Evolutionary conservation across 23 tunicate genomes (phyloP).

Genomic region (Pegea sp.): DNA sequence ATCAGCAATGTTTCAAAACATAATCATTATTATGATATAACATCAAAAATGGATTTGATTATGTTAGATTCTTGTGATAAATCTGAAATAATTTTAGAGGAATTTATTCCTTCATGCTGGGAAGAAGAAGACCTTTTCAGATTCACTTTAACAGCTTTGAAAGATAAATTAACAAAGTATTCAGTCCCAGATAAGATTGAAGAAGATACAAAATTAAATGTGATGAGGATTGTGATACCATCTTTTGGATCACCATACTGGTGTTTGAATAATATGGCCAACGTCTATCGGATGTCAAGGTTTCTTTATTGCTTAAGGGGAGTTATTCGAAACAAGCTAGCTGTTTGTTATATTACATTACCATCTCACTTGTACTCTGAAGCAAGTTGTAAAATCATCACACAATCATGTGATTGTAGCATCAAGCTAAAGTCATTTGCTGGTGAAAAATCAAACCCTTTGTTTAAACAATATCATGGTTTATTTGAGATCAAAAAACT

Average conservation of each 20-base stretch:
- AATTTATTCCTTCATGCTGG: neutral
- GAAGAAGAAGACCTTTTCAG: conserved; percentile 4
- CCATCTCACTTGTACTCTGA: conserved; percentile 38
- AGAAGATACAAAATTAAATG: conserved; percentile 12
- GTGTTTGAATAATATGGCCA: conserved; percentile 7
- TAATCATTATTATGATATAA: conserved; percentile 80
- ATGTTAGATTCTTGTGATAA: conserved; percentile 7
- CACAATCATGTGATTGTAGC: conserved; percentile 41
- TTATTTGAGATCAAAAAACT: conserved; percentile 42
- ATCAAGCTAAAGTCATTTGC: conserved; percentile 44
- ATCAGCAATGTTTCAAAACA: conserved; percentile 16
- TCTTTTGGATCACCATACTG: conserved; percentile 52
- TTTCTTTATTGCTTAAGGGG: conserved; percentile 45
- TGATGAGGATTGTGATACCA: conserved; percentile 36
- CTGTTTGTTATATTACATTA: conserved; percentile 25
- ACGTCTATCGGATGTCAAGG: conserved; percentile 6
- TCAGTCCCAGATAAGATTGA: conserved; percentile 2
- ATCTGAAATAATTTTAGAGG: neutral
- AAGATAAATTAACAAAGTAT: neutral
- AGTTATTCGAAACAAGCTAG: conserved; percentile 24
- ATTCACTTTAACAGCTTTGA: neutral
- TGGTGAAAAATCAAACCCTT: conserved; percentile 36
- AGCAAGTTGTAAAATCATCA: conserved; percentile 9
- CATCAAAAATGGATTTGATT: conserved; percentile 20
- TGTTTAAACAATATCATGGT: conserved; percentile 83